These are phyloP conservation scores for Oophaga pumilio DNA, from an alignment of 2,113 vertebrate genomes.

Conservation along the genomic window DNA sequence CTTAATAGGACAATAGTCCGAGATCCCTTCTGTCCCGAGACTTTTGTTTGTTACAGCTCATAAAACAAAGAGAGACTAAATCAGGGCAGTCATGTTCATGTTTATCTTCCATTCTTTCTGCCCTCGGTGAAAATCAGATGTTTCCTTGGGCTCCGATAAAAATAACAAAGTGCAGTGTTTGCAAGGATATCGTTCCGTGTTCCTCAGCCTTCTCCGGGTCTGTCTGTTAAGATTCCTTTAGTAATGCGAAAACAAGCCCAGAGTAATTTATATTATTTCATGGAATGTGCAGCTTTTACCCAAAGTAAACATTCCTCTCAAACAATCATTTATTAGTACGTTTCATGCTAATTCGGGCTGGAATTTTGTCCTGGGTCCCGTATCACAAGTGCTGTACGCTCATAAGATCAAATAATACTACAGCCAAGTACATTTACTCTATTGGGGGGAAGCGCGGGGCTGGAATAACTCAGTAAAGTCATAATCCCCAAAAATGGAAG, in stretches of 20 bases:
- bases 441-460: neutral
- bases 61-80: conserved; percentile 41
- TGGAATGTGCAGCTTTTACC: conserved; percentile 65
- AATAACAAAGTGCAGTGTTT: conserved; percentile 67
- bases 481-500: neutral
- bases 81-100: conserved; percentile 50
- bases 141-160: conserved; percentile 69
- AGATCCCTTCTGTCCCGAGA: neutral
- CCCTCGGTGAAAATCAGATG: conserved; percentile 70
- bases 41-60: conserved; percentile 31
- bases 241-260: conserved; percentile 65
- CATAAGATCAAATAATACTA: accelerated
- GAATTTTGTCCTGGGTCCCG: conserved; percentile 21
- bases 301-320: conserved; percentile 61
- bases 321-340: conserved; percentile 58
- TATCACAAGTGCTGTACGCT: conserved; percentile 61
- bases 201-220: conserved; percentile 63
- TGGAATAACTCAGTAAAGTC: neutral
- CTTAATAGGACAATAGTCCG: conserved; percentile 7
- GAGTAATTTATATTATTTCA: conserved; percentile 64
- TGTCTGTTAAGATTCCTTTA: conserved; percentile 68
- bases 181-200: conserved; percentile 68
- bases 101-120: conserved; percentile 63
- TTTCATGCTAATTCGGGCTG: conserved; percentile 38
- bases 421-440: neutral